Base-by-base conservation (phyloP, 2,113 vertebrate species). In the Albula goreensis region DNA sequence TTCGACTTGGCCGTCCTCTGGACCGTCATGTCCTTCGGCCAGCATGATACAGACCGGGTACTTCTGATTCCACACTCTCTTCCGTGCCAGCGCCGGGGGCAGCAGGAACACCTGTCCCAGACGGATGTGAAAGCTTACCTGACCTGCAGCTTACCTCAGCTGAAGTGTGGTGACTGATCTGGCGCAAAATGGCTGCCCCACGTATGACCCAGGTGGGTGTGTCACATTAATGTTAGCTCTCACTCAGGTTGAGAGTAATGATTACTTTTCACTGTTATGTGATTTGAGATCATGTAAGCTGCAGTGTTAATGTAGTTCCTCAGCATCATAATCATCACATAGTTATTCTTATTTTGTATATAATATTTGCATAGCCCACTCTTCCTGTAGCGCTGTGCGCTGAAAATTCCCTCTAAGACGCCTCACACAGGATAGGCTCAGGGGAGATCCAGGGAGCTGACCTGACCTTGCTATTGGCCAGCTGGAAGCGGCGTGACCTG, bases 31-130 rank as follows among this genome's bases (percentile, higher is more conserved):
- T 82, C 88, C 84, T 0, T 87, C 83, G 0, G 92, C 85, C 78
- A 97, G 92, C 78, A 95, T 94, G 88, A 98, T 83, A 85, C 97
- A 97, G 92, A 97, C 97, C 87, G 97, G 97, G 85, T 98, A 98
- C 87, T 98, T 98, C 88, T 95, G 96, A 91, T 97, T 98, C 97
- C 97, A 98, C 0, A 93, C 86, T 89, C 97, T 90, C 90, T 98
- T 98, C 78, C 93, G 94, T 41, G 97, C 97, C 93, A 98, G 89
- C 82, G 89, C 90, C 22, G 93, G 85, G 0, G 97, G 97, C 83
- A 95, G 93, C 81, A 98, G 94, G 89, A 95, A 96, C 2, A 98
- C 94, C 97, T 98, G 91, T 86, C 60, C 86, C 74, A 89, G 90
- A 77, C 0, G 84, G 41, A 50, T 85, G 90, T 83, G 85, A 63